These are phyloP conservation scores for Cheilosia urbana DNA, from an alignment of 2,888 invertebrate genomes.

Conservation along the genomic window DNA sequence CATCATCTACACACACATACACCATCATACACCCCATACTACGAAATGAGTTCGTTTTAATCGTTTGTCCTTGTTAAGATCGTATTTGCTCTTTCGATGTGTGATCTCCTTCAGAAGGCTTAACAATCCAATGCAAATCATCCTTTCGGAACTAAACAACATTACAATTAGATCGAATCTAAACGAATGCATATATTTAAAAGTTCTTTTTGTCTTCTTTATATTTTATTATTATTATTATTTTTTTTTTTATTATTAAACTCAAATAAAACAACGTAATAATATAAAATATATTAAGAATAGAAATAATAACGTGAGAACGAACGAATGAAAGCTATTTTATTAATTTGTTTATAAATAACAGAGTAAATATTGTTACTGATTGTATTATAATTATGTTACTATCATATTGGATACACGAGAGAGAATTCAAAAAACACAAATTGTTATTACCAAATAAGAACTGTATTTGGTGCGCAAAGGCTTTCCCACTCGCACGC, in stretches of 20 bases:
- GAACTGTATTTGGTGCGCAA: conserved; percentile 47
- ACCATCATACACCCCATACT: background rate
- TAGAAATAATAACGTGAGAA: conserved; percentile 44
- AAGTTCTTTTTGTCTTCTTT: background rate
- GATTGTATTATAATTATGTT: conserved; percentile 71
- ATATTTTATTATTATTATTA: conserved; percentile 1
- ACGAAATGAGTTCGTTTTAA: conserved; percentile 25
- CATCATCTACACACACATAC: conserved; percentile 12
- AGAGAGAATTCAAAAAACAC: conserved; percentile 36
- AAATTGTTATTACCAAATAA: conserved; percentile 48
- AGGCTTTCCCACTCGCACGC: conserved; percentile 9
- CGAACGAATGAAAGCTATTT: conserved; percentile 60
- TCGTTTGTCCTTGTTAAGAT: conserved; percentile 44
- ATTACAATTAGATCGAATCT: conserved; percentile 36
- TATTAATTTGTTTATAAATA: conserved; percentile 61
- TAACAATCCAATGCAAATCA: conserved; percentile 11
- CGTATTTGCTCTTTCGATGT: conserved; percentile 47
- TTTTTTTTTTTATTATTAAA: conserved; percentile 21
- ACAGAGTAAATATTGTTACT: conserved; percentile 64
- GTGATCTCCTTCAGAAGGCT: conserved; percentile 51
- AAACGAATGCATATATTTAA: conserved; percentile 32
- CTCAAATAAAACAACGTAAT: conserved; percentile 37
- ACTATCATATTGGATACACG: conserved; percentile 39
- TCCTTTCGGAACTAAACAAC: conserved; percentile 29
- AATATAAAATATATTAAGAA: conserved; percentile 57